phyloP scores from a whole-genome alignment of 2,888 invertebrate genomes.

The Cataglyphis rosenhaueri region DNA sequence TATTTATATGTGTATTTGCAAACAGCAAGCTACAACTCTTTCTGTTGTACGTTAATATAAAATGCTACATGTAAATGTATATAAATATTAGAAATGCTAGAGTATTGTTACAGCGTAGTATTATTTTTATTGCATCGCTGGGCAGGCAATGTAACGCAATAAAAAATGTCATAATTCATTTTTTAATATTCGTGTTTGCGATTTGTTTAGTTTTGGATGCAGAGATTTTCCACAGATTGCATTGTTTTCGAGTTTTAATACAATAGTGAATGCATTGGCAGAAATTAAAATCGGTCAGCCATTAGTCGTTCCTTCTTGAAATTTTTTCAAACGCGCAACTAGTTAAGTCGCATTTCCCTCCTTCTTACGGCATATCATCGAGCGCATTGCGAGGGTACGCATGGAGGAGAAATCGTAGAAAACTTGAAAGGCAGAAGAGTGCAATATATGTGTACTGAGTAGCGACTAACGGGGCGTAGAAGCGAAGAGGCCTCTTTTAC shows the following conservation, averaged over 20 bases:
- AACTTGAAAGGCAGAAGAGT: slow-evolving; percentile 11
- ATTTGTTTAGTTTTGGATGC: not conserved
- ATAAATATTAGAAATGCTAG: slow-evolving; percentile 14
- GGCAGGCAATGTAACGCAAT: not conserved
- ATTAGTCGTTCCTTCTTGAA: not conserved
- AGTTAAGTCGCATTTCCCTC: not conserved
- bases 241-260: slow-evolving; percentile 3
- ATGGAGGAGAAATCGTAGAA: slow-evolving; percentile 11
- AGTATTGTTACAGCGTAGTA: not conserved
- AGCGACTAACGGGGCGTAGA: slow-evolving; percentile 27
- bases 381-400: not conserved
- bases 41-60: not conserved
- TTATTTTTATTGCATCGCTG: not conserved
- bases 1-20: not conserved
- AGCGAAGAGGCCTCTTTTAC: slow-evolving; percentile 38
- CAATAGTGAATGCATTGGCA: not conserved
- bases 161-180: not conserved
- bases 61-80: not conserved
- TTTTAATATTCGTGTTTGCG: slow-evolving; percentile 14
- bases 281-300: not conserved
- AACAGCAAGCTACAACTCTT: not conserved
- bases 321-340: slow-evolving; percentile 3
- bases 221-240: not conserved
- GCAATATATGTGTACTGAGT: slow-evolving; percentile 9
- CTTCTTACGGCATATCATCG: not conserved